These are phyloP conservation scores for Melikaiella ostensackeni DNA, from an alignment of 2,888 invertebrate genomes.

Conservation along the genomic window DNA sequence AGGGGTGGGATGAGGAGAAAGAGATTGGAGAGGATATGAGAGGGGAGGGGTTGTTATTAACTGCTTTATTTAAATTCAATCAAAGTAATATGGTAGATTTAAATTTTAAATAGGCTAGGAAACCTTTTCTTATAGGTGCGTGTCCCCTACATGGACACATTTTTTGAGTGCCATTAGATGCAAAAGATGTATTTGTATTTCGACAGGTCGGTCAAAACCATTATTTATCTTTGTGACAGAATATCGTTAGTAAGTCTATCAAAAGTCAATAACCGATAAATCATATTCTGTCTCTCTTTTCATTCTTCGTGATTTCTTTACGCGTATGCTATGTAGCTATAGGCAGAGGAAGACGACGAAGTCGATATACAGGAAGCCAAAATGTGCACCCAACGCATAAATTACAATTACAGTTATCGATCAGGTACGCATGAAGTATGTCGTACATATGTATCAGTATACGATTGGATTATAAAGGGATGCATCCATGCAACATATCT, in stretches of 20 bases:
- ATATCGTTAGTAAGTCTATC: neutral
- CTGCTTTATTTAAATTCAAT: too few species aligned
- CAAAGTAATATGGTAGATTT: too few species aligned
- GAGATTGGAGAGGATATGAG: too few species aligned
- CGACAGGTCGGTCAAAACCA: neutral
- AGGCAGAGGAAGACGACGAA: neutral
- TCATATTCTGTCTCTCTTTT: neutral
- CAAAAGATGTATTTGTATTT: neutral
- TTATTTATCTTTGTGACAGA: neutral
- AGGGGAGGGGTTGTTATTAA: too few species aligned
- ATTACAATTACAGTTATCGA: neutral
- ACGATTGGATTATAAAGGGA: neutral
- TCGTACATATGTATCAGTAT: neutral
- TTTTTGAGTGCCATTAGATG: neutral
- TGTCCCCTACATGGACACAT: too few species aligned
- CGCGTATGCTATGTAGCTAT: neutral
- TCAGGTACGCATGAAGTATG: neutral
- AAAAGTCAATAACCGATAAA: neutral
- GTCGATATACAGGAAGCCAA: conserved; percentile 6
- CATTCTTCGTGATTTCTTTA: neutral
- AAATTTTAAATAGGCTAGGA: too few species aligned
- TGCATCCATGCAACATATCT: neutral
- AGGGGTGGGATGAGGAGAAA: too few species aligned
- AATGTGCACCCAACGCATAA: neutral
- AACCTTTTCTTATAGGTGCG: too few species aligned